Conservation (phyloP, 2,113 vertebrate genomes). For the Sinocyclocheilus rhinocerous region DNA sequence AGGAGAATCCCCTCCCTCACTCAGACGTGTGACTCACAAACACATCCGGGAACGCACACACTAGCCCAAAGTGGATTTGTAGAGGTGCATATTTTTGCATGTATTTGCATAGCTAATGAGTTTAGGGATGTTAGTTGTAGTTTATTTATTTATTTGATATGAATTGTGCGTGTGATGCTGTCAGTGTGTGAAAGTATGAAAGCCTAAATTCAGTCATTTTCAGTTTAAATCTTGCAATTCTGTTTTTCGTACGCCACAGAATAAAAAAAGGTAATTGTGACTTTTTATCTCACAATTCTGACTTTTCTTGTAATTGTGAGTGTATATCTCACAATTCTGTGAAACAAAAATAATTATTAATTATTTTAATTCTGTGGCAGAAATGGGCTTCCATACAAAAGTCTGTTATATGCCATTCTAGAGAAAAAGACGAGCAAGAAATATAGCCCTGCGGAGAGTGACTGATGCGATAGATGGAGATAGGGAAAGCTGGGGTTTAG, state of each 20-base stretch:
- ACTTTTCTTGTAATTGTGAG: background rate
- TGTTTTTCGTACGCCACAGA: too few relatives aligned
- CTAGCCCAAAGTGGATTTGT: slow-evolving; percentile 78
- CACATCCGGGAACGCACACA: slow-evolving; percentile 60
- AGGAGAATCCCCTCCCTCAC: slow-evolving; percentile 11
- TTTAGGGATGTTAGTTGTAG: slow-evolving; percentile 76
- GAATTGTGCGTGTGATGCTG: slow-evolving; percentile 31
- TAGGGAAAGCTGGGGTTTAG: slow-evolving; percentile 73
- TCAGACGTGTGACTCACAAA: slow-evolving; percentile 34
- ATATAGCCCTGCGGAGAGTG: slow-evolving; percentile 75
- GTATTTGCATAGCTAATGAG: slow-evolving; percentile 77
- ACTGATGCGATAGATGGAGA: slow-evolving; percentile 75
- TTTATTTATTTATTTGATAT: slow-evolving; percentile 66
- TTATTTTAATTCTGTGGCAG: background rate
- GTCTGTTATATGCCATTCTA: slow-evolving; percentile 14
- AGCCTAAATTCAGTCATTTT: background rate
- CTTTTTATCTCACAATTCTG: background rate
- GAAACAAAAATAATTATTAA: too few relatives aligned
- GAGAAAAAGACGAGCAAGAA: slow-evolving; percentile 44
- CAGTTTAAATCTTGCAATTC: too few relatives aligned
- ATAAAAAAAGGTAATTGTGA: too few relatives aligned
- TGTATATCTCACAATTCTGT: too few relatives aligned
- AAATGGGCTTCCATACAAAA: background rate
- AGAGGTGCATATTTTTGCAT: slow-evolving; percentile 80
- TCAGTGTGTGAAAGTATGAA: too few relatives aligned